These are phyloP conservation scores for Acrobasis repandana DNA, from an alignment of 2,888 invertebrate genomes.

Conservation along the genomic window DNA sequence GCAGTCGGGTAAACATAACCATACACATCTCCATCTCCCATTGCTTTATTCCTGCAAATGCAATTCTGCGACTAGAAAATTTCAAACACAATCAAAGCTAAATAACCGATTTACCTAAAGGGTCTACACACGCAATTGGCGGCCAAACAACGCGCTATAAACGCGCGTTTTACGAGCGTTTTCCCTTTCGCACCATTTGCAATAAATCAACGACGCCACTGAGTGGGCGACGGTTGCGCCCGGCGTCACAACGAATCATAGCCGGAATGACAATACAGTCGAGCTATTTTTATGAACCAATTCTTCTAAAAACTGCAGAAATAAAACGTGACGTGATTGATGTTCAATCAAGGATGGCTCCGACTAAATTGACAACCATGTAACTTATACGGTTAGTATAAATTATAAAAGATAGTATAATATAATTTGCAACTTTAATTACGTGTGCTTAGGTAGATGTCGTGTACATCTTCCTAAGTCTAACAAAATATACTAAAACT, in stretches of 20 bases:
- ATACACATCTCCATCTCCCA: neutral
- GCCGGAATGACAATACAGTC: constrained; percentile 46
- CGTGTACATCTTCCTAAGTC: too few relatives aligned
- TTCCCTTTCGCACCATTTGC: constrained; percentile 82
- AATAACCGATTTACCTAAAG: constrained; percentile 59
- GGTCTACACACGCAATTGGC: constrained; percentile 61
- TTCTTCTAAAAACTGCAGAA: too few relatives aligned
- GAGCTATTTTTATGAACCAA: constrained; percentile 34
- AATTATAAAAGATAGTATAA: too few relatives aligned
- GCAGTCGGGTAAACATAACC: too few relatives aligned
- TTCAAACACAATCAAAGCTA: constrained; percentile 48
- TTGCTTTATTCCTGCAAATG: constrained; percentile 8
- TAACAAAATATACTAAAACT: too few relatives aligned
- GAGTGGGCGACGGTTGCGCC: constrained; percentile 67
- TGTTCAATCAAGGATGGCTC: too few relatives aligned
- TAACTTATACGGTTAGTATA: too few relatives aligned
- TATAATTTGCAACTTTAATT: too few relatives aligned
- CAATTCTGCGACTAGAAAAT: constrained; percentile 20
- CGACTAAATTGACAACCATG: too few relatives aligned
- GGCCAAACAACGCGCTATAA: constrained; percentile 70
- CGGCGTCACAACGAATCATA: constrained; percentile 58
- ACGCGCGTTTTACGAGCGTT: constrained; percentile 74
- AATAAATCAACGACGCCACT: constrained; percentile 75
- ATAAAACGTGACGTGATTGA: too few relatives aligned
- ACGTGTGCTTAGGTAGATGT: too few relatives aligned